Conservation (phyloP, 2,888 invertebrate species). For the Buathra laborator region DNA sequence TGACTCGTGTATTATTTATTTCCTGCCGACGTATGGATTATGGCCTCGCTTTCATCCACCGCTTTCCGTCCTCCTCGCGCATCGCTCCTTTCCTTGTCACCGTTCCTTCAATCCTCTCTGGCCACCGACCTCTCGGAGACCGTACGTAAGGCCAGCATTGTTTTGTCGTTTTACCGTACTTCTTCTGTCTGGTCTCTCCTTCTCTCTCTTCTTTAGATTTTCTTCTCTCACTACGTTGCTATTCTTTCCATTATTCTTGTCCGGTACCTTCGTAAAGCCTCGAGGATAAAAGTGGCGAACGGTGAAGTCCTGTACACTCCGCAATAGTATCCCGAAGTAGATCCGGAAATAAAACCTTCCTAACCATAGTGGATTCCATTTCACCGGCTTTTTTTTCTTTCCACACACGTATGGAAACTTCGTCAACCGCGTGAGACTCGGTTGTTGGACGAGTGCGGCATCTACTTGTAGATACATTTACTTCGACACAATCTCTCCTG, state of each 20-base stretch:
- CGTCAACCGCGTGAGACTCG: slow-evolving; percentile 50
- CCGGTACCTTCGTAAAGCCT: slow-evolving; percentile 15
- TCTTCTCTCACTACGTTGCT: slow-evolving; percentile 15
- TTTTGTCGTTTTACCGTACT: slow-evolving; percentile 40
- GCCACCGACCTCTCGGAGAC: slow-evolving; percentile 48
- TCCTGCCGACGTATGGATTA: slow-evolving; percentile 82
- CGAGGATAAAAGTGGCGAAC: slow-evolving; percentile 10
- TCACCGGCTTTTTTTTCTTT: slow-evolving; percentile 9
- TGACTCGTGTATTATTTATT: slow-evolving; percentile 83
- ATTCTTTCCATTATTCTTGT: slow-evolving; percentile 23
- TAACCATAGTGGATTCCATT: slow-evolving; percentile 15
- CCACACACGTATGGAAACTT: slow-evolving; percentile 33
- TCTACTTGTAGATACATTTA: slow-evolving; percentile 31
- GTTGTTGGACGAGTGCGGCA: background rate
- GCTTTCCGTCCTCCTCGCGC: slow-evolving; percentile 6
- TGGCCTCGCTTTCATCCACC: slow-evolving; percentile 69
- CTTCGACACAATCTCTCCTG: slow-evolving; percentile 17
- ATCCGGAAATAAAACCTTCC: slow-evolving; percentile 47
- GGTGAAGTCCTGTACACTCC: background rate
- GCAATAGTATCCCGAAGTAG: slow-evolving; percentile 29
- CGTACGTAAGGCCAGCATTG: slow-evolving; percentile 29
- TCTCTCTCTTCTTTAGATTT: background rate
- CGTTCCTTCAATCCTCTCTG: slow-evolving; percentile 46
- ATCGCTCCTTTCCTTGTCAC: slow-evolving; percentile 13
- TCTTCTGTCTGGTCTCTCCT: slow-evolving; percentile 4